phyloP scores from a whole-genome alignment of 2,888 invertebrate genomes.

The Papilio gigon region DNA sequence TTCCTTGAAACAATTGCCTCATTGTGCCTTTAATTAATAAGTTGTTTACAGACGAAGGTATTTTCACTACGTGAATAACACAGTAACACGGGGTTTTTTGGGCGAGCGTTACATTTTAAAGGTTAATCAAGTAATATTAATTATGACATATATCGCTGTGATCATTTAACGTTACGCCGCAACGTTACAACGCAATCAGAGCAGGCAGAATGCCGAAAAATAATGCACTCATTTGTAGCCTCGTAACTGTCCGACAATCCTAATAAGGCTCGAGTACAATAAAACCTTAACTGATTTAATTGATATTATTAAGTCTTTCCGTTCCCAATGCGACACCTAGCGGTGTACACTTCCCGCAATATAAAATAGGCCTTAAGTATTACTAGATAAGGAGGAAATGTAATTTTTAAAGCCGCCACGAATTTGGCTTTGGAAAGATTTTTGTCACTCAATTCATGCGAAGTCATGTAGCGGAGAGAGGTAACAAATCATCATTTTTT shows the following conservation, averaged over 20 bases:
- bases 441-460: constrained; percentile 77
- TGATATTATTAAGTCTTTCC: constrained; percentile 67
- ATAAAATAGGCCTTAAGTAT: constrained; percentile 50
- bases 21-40: constrained; percentile 5
- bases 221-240: constrained; percentile 51
- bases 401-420: constrained; percentile 37
- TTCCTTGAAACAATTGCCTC: constrained; percentile 17
- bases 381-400: constrained; percentile 46
- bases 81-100: constrained; percentile 22
- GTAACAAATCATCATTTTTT: constrained; percentile 80
- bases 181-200: constrained; percentile 43
- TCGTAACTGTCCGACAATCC: constrained; percentile 50
- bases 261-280: constrained; percentile 57
- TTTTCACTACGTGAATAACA: constrained; percentile 21
- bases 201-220: constrained; percentile 48
- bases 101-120: constrained; percentile 31
- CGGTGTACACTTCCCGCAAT: constrained; percentile 30
- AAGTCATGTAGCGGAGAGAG: constrained; percentile 62
- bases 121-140: constrained; percentile 41
- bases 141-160: constrained; percentile 37
- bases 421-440: constrained; percentile 56
- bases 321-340: constrained; percentile 64
- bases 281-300: constrained; percentile 74
- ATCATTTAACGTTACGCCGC: constrained; percentile 28
- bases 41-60: constrained; percentile 23